phyloP scores from a whole-genome alignment of 2,888 invertebrate genomes.

The Cerastoderma edule region DNA sequence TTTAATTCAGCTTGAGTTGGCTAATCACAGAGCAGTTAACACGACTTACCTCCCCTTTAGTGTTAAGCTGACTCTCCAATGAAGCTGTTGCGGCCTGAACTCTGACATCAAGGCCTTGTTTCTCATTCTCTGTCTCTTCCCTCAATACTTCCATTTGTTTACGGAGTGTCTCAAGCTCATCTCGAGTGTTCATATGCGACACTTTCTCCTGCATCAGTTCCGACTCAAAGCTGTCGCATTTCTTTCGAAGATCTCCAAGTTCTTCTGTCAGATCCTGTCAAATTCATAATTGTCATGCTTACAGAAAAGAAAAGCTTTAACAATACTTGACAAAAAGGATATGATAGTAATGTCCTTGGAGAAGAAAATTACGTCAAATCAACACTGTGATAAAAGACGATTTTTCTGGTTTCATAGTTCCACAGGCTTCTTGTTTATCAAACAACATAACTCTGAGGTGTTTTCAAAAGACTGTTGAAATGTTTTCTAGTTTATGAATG shows the following conservation, averaged over 20 bases:
- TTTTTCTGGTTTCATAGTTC: too few species aligned
- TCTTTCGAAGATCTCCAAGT: constrained; percentile 60
- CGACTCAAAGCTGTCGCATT: constrained; percentile 69
- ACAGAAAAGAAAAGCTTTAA: neutral
- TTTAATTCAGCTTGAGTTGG: too few species aligned
- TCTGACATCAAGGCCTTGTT: constrained; percentile 64
- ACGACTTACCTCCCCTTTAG: constrained; percentile 67
- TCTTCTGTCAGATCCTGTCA: constrained; percentile 63
- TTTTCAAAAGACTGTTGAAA: too few species aligned
- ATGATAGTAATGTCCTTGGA: too few species aligned
- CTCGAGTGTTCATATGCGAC: constrained; percentile 74
- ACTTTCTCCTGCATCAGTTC: constrained; percentile 73
- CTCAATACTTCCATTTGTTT: constrained; percentile 68
- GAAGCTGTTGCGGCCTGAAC: constrained; percentile 62
- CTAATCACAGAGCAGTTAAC: too few species aligned
- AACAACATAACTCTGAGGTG: too few species aligned
- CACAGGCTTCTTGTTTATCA: too few species aligned
- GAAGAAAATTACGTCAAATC: too few species aligned
- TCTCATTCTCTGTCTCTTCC: constrained; percentile 69
- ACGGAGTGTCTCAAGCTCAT: constrained; percentile 76
- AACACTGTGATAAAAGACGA: too few species aligned
- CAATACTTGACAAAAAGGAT: too few species aligned
- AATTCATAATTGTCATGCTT: neutral
- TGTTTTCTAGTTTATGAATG: too few species aligned
- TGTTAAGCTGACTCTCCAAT: constrained; percentile 68